phyloP scores from a whole-genome alignment of 92 coral and sea anemone genomes.

The Phenganax stokvisi region DNA sequence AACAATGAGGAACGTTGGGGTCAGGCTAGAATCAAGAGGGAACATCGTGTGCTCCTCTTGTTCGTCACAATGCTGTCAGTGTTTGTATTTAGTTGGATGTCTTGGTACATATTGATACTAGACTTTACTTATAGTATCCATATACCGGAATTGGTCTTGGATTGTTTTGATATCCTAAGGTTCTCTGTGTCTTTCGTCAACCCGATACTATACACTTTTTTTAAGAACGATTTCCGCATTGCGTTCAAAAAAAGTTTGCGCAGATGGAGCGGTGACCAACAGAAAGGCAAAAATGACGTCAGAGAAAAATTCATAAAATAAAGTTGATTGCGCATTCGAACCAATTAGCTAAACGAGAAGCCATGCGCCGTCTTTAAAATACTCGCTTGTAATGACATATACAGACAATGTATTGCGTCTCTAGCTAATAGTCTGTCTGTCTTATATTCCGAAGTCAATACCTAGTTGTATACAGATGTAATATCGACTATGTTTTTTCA shows the following conservation, averaged over 20 bases:
- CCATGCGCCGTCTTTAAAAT: too few species aligned
- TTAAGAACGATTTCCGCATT: slow-evolving; percentile 34
- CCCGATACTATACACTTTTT: slow-evolving; percentile 30
- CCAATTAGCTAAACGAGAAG: too few species aligned
- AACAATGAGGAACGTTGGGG: slow-evolving; percentile 27
- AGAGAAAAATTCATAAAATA: not conserved
- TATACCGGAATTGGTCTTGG: slow-evolving; percentile 19
- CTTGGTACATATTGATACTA: slow-evolving; percentile 37
- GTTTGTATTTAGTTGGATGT: slow-evolving; percentile 21
- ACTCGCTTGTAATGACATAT: too few species aligned
- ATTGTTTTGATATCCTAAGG: slow-evolving; percentile 33
- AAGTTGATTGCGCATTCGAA: not conserved
- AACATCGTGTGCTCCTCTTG: slow-evolving; percentile 24
- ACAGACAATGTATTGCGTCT: too few species aligned
- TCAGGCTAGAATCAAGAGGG: slow-evolving; percentile 11
- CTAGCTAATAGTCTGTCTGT: too few species aligned
- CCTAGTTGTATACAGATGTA: too few species aligned
- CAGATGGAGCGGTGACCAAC: not conserved
- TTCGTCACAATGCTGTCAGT: slow-evolving; percentile 31
- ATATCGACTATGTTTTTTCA: too few species aligned
- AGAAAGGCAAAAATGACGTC: not conserved
- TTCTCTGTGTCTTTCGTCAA: slow-evolving; percentile 33
- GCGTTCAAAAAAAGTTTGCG: slow-evolving; percentile 25
- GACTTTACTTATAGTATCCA: not conserved
- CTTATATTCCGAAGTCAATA: too few species aligned